Evolutionary conservation across 2,888 invertebrate species (phyloP), one percentile per base, ranked within the genome.

Genomic region (Tridacna crocea): DNA sequence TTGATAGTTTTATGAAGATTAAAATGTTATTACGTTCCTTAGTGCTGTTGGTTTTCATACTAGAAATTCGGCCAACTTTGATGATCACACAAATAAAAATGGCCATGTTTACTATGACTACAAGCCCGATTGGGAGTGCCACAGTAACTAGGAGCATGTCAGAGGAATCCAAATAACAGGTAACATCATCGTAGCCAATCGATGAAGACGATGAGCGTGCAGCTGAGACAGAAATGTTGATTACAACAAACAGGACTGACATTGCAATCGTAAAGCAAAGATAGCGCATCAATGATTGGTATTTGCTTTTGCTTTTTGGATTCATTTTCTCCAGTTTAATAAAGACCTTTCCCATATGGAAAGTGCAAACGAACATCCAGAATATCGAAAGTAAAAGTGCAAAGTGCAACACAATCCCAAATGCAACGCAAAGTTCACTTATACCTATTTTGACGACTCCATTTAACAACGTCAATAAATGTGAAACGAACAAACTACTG

Each of bases 341-440:
- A 60, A 86, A 86, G 4, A 83, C 86, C 0, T 27, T 75, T 66
- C 76, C 68, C 83, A 86, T 80, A 48, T 86, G 83, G 72, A 73
- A 80, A 0, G 82, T 80, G 48, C 79, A 79, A 0, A 79, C 68
- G 60, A 74, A 74, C 79, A 79, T 79, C 74, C 74, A 74, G 19
- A 66, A 65, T 13, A 74, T 58, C 4, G 74, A 66, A 19, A 60
- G 58, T 0, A 74, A n/a, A 2, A 74, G 47, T 2, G 66, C 26
- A 26, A 79, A 68, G 65, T 68, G 68, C n/a, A 68, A 65, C 17
- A n/a, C n/a, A n/a, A n/a, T n/a, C n/a, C n/a, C n/a, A n/a, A n/a
- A n/a, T n/a, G n/a, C n/a, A n/a, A n/a, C n/a, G n/a, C n/a, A n/a
- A n/a, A n/a, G n/a, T n/a, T n/a, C n/a, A n/a, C n/a, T n/a, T n/a